Base-by-base conservation (phyloP, 2,888 invertebrate genomes). In the Troides oblongomaculatus region DNA sequence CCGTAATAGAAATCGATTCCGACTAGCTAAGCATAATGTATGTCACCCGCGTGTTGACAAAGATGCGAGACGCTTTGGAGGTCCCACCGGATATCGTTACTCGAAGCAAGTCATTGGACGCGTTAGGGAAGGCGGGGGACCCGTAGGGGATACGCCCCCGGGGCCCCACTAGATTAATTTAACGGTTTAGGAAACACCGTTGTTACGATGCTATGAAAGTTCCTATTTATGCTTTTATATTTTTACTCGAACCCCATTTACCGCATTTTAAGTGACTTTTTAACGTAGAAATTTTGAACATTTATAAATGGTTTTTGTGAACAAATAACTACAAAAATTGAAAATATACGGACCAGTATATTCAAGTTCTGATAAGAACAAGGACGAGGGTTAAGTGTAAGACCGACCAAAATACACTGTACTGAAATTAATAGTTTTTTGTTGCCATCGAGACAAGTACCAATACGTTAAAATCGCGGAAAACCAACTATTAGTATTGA, bases 91-190 rank as follows among this genome's bases (percentile, higher is more conserved):
- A 58, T 43, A 25, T 7, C 53, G 36, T 43, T 50, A 62, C 62
- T 53, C 50, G 69, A 39, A 53, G 36, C 21, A 43, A 23, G 62
- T 65, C 69, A 69, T 69, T 69, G 69, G 69, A 17, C 58, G 58
- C 61, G 61, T 21, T 23, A n/a, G n/a, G 30, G 17, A 62, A 36
- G 61, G 57, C 46, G 65, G 61, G 65, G 46, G 50, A 30, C 39
- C 21, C 30, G 30, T 17, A 14, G 43, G 46, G 58, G 57, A 64
- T 60, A 69, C 69, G 64, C 69, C 65, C 58, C 25, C 58, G 53
- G 36, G 46, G 30, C 58, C 65, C 65, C 62, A 61, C 56, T 50
- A 62, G 62, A 62, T 64, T 69, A 69, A 69, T 65, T 64, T 69
- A 65, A 62, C 61, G 69, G 36, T 50, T 65, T 62, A 50, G 60